Percentiles rank a stretch among this genome's conserved stretches.
Conservation (phyloP, 2,888 invertebrate genomes). For the Metallyticus violacea region DNA sequence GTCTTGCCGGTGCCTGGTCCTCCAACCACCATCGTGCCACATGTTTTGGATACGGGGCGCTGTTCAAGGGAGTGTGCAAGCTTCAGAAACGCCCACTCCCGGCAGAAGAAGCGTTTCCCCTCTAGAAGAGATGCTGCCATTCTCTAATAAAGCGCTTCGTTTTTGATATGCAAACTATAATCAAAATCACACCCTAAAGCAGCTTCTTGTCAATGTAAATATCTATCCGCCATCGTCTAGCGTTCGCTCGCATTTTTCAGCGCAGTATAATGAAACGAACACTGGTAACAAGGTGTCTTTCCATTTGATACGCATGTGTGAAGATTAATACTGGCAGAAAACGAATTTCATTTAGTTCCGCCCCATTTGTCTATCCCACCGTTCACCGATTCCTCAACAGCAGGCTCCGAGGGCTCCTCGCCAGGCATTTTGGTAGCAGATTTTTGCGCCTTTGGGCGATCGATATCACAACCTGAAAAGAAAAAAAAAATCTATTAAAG, state of each 20-base stretch:
- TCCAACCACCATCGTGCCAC: conserved; percentile 85
- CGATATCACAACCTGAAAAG: background rate
- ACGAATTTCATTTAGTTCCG: background rate
- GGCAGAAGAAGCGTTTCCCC: conserved; percentile 74
- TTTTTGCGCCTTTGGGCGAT: background rate
- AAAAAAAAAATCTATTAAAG: background rate
- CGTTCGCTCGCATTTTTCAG: background rate
- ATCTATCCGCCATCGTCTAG: conserved; percentile 10
- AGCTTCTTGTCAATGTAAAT: background rate
- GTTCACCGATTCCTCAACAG: background rate
- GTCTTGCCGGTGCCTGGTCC: conserved; percentile 95
- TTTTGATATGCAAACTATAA: background rate
- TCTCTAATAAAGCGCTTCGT: background rate
- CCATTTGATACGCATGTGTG: conserved; percentile 9
- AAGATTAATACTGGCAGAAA: background rate
- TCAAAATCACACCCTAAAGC: background rate
- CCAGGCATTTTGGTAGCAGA: background rate
- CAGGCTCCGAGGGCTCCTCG: conserved; percentile 3
- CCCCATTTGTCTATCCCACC: background rate
- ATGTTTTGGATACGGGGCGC: conserved; percentile 76
- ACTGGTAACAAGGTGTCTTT: background rate
- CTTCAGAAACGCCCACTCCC: conserved; percentile 96
- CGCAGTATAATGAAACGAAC: background rate
- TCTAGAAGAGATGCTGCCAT: conserved; percentile 37
- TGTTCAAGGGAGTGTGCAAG: conserved; percentile 88